Evolutionary conservation across 1,140 invertebrate genomes (phyloP).

Genomic region (Coelopa frigida): DNA sequence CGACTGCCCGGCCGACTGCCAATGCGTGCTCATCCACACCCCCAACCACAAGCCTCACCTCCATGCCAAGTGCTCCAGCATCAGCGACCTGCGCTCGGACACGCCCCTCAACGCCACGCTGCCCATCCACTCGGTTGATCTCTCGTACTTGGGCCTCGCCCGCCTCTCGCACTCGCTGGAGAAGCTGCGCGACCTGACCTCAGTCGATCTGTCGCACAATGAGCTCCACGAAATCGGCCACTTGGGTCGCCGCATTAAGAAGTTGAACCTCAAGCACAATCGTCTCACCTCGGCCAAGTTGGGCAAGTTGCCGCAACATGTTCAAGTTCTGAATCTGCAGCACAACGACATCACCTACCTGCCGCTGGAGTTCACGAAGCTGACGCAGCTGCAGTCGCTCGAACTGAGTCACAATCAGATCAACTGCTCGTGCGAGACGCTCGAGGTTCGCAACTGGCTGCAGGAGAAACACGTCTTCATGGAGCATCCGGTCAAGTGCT

Average conservation of each 20-base stretch:
- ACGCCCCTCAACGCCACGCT: constrained; percentile 13
- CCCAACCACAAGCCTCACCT: constrained; percentile 24
- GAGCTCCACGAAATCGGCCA: constrained; percentile 49
- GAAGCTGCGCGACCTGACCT: constrained; percentile 50
- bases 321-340: constrained; percentile 55
- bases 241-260: constrained; percentile 52
- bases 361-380: constrained; percentile 49
- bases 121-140: constrained; percentile 47
- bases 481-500: constrained; percentile 49
- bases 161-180: constrained; percentile 50
- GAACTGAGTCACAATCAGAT: constrained; percentile 53
- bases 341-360: constrained; percentile 53
- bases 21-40: constrained; percentile 26
- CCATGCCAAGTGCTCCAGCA: constrained; percentile 37
- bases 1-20: constrained; percentile 32
- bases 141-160: constrained; percentile 52
- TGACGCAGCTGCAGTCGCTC: constrained; percentile 49
- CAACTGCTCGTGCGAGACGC: constrained; percentile 54
- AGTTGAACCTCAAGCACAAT: constrained; percentile 53
- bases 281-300: constrained; percentile 48
- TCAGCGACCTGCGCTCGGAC: constrained; percentile 20
- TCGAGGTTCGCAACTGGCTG: constrained; percentile 50
- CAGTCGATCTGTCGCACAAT: constrained; percentile 53
- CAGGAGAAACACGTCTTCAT: constrained; percentile 48
- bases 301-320: constrained; percentile 49